A percentile compares a stretch with the other conserved stretches of the same genome.
phyloP scores from a whole-genome alignment of 2,797 vertebrate genomes.

The Neostethus bicornis region DNA sequence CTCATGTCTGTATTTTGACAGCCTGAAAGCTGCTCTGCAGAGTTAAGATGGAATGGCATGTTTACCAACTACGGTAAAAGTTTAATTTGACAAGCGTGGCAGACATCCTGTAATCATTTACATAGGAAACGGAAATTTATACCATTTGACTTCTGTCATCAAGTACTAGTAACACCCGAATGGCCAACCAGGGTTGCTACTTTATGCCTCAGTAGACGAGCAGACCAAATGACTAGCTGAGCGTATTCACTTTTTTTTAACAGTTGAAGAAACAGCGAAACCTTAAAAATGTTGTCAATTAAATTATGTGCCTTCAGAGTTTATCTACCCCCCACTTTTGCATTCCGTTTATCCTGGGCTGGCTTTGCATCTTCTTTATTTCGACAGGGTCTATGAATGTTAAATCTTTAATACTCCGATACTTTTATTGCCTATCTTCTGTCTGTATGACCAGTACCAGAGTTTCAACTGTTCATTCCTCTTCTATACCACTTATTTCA shows the following conservation, averaged over 20 bases:
- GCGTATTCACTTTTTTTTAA: constrained; percentile 15
- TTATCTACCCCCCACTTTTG: not conserved
- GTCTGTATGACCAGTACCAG: too few species aligned
- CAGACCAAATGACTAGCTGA: constrained; percentile 20
- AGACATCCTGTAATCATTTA: constrained; percentile 63
- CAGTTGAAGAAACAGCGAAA: constrained; percentile 8
- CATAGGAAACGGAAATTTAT: constrained; percentile 54
- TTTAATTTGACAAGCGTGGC: constrained; percentile 62
- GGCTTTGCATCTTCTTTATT: constrained; percentile 2
- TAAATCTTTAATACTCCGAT: not conserved
- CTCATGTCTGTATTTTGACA: constrained; percentile 40
- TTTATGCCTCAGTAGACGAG: constrained; percentile 22
- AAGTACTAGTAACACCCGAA: constrained; percentile 46
- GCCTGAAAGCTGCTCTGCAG: constrained; percentile 41
- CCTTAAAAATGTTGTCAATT: constrained; percentile 22
- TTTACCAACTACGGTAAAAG: constrained; percentile 59
- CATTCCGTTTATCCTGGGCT: not conserved
- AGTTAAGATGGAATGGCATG: constrained; percentile 58
- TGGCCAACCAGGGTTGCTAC: constrained; percentile 27
- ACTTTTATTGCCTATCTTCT: too few species aligned
- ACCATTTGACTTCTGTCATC: constrained; percentile 56
- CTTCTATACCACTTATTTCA: too few species aligned
- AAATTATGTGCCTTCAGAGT: not conserved
- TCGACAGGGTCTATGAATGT: not conserved
- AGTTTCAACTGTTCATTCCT: too few species aligned